These are phyloP conservation scores for Polydrusus cervinus DNA, from an alignment of 2,888 invertebrate genomes.

Conservation along the genomic window DNA sequence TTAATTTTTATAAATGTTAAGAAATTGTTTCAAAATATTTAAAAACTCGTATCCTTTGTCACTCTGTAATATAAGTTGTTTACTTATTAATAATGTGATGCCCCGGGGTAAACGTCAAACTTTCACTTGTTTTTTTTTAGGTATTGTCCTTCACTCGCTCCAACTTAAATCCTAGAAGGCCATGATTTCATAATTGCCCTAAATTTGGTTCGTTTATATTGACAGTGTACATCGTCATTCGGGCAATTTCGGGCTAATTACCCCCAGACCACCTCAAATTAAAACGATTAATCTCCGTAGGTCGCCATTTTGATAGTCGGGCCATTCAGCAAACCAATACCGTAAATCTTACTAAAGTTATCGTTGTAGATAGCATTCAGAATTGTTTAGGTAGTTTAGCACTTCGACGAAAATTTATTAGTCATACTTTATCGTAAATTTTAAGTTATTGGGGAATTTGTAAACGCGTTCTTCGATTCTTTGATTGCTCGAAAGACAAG, in stretches of 20 bases:
- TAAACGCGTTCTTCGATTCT: neutral
- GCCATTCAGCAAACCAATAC: slow-evolving; percentile 38
- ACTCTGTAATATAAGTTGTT: too few relatives aligned
- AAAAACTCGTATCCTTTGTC: too few relatives aligned
- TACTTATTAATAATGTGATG: too few relatives aligned
- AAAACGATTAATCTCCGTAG: slow-evolving; percentile 33
- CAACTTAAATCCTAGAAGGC: too few relatives aligned
- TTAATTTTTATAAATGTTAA: too few relatives aligned
- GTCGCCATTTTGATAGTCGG: slow-evolving; percentile 33
- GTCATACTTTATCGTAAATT: slow-evolving; percentile 4
- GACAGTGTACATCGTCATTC: neutral
- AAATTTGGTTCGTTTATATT: neutral
- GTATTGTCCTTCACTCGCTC: too few relatives aligned
- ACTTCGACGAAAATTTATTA: slow-evolving; percentile 5
- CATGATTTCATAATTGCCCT: too few relatives aligned
- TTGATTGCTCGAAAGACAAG: too few relatives aligned
- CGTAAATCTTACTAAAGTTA: slow-evolving; percentile 46
- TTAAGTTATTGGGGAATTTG: neutral
- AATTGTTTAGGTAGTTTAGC: slow-evolving; percentile 18
- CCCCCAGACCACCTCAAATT: slow-evolving; percentile 16
- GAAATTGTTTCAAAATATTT: too few relatives aligned
- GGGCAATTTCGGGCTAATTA: slow-evolving; percentile 37
- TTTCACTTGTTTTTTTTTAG: too few relatives aligned
- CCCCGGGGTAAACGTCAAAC: too few relatives aligned
- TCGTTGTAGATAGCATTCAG: slow-evolving; percentile 26